A percentile compares a stretch with the other conserved stretches of the same genome.
Conservation (phyloP, 2,797 vertebrate genomes). For the Xenopus petersii region DNA sequence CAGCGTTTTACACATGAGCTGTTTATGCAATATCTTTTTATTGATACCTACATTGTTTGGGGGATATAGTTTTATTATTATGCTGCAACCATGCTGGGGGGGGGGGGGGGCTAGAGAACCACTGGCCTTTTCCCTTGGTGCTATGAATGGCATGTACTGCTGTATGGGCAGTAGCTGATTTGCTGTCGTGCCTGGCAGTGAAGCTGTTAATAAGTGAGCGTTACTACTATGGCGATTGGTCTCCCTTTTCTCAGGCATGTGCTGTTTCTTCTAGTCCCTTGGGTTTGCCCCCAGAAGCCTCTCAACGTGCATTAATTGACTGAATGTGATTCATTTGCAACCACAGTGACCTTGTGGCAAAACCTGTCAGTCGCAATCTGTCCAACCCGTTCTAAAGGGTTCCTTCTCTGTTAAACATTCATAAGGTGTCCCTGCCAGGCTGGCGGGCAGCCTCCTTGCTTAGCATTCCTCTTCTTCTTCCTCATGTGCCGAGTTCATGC, state of each 20-base stretch:
- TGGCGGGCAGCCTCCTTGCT: neutral
- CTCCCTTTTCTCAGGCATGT: neutral
- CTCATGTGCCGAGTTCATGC: neutral
- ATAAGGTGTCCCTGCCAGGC: neutral
- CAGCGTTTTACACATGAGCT: too few species aligned
- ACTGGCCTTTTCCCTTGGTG: too few species aligned
- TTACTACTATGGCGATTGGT: neutral
- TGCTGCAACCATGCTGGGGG: too few species aligned
- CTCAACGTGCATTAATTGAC: slow-evolving; percentile 30
- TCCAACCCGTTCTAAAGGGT: slow-evolving; percentile 1
- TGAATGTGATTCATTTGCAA: slow-evolving; percentile 38
- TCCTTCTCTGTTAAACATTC: neutral
- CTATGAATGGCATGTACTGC: too few species aligned
- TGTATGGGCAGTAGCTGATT: too few species aligned
- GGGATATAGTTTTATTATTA: too few species aligned
- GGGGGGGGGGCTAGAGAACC: too few species aligned
- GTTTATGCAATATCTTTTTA: too few species aligned
- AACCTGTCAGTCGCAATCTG: slow-evolving; percentile 31
- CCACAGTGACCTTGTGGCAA: slow-evolving; percentile 24
- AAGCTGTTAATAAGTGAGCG: neutral
- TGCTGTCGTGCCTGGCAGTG: too few species aligned
- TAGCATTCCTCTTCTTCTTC: neutral
- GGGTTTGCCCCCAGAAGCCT: slow-evolving; percentile 22
- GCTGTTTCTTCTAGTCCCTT: slow-evolving; percentile 15
- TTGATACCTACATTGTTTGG: too few species aligned